phyloP scores from a whole-genome alignment of 2,113 vertebrate genomes.

The Polypterus bichir region DNA sequence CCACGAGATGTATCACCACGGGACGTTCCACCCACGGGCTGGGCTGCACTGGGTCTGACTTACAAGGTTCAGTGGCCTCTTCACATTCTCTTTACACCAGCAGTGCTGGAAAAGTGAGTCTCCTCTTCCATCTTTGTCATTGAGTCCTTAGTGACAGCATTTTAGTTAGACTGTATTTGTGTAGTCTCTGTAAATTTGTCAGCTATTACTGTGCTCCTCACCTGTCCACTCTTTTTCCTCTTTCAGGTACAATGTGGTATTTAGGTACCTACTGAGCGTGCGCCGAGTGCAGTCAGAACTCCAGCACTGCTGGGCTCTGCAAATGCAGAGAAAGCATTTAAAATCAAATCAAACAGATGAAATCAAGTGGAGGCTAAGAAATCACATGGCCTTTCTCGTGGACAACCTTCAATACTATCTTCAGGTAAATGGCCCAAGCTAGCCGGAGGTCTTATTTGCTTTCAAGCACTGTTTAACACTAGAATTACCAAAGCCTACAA shows the following conservation, averaged over 20 bases:
- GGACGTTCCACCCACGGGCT: constrained; percentile 77
- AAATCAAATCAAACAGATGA: constrained; percentile 78
- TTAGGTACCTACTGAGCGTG: constrained; percentile 88
- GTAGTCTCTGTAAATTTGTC: background rate
- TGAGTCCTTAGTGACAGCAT: background rate
- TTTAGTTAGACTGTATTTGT: too few species aligned
- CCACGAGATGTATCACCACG: constrained; percentile 83
- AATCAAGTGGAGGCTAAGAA: constrained; percentile 80
- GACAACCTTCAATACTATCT: constrained; percentile 96
- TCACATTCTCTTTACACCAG: constrained; percentile 94
- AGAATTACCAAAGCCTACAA: too few species aligned
- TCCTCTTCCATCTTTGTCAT: background rate
- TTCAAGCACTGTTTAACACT: too few species aligned
- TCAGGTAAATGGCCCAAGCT: constrained; percentile 54
- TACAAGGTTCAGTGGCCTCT: constrained; percentile 97
- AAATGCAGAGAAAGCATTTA: constrained; percentile 92
- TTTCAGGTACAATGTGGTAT: constrained; percentile 86
- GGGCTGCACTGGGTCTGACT: constrained; percentile 86
- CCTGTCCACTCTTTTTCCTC: constrained; percentile 8
- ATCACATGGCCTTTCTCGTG: constrained; percentile 95
- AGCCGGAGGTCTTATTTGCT: too few species aligned
- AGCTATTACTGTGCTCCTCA: background rate
- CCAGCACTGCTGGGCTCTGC: constrained; percentile 94
- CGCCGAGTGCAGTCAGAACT: constrained; percentile 87
- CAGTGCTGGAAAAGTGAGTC: constrained; percentile 86